phyloP scores from a whole-genome alignment of 2,888 invertebrate species.

The Cephus sareptanus region DNA sequence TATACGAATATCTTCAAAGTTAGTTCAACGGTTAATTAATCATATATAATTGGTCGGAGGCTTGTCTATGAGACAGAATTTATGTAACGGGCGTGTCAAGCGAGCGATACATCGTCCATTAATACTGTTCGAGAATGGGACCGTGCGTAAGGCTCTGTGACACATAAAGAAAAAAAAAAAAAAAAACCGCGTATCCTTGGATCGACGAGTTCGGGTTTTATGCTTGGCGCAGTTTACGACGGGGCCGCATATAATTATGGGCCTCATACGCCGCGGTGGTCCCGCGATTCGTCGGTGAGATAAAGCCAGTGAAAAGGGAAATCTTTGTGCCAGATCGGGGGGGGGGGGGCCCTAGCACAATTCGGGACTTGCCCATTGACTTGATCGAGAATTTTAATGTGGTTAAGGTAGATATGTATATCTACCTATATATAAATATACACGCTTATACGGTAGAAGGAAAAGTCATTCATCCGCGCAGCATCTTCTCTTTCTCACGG shows the following conservation, averaged over 20 bases:
- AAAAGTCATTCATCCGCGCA: not conserved
- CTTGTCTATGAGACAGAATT: not conserved
- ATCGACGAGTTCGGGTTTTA: constrained; percentile 19
- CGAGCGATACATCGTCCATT: not conserved
- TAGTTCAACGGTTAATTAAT: not conserved
- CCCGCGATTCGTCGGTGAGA: constrained; percentile 3
- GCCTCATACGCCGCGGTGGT: constrained; percentile 6
- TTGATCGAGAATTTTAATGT: not conserved
- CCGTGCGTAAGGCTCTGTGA: not conserved
- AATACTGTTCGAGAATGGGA: not conserved
- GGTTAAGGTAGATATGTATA: not conserved
- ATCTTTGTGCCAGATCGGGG: constrained; percentile 5
- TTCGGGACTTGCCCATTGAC: not conserved
- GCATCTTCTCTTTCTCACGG: not conserved
- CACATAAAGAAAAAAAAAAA: not conserved
- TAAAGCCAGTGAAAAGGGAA: not conserved
- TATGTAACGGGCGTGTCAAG: not conserved
- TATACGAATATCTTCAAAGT: not conserved
- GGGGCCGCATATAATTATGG: constrained; percentile 1
- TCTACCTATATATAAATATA: no score
- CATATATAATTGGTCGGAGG: not conserved
- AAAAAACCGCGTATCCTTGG: not conserved
- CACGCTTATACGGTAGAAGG: no score
- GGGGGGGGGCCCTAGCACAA: not conserved
- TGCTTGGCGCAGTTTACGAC: constrained; percentile 15